These are phyloP conservation scores for Xiphophorus couchianus DNA, from an alignment of 2,113 vertebrate species.

Conservation along the genomic window DNA sequence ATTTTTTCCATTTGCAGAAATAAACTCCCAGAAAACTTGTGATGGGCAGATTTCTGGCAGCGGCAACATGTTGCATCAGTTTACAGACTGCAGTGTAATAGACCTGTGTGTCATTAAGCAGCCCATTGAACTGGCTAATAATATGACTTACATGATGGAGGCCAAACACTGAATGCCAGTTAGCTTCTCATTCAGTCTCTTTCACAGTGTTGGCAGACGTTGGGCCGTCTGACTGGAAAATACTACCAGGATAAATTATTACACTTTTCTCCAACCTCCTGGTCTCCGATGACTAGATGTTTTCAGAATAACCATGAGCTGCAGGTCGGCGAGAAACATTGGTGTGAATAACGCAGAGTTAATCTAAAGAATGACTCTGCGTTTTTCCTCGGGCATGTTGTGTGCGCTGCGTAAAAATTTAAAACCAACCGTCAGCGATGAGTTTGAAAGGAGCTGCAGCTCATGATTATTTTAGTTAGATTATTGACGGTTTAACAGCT, in stretches of 20 bases:
- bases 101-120: slow-evolving; percentile 75
- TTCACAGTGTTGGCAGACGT: slow-evolving; percentile 45
- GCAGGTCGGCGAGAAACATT: background rate
- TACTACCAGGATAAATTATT: slow-evolving; percentile 19
- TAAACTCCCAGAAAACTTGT: slow-evolving; percentile 50
- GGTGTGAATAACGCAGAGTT: background rate
- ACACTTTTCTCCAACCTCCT: slow-evolving; percentile 17
- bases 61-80: slow-evolving; percentile 54
- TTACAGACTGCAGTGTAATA: slow-evolving; percentile 75
- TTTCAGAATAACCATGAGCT: background rate
- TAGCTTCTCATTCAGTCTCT: slow-evolving; percentile 41
- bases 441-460: background rate
- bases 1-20: slow-evolving; percentile 3
- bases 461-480: no score
- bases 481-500: no score
- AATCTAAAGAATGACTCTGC: no score
- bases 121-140: slow-evolving; percentile 77
- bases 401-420: background rate
- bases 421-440: background rate
- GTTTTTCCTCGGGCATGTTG: background rate
- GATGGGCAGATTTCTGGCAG: slow-evolving; percentile 66
- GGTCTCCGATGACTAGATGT: slow-evolving; percentile 26
- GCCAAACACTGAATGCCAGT: slow-evolving; percentile 44
- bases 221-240: slow-evolving; percentile 17
- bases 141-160: slow-evolving; percentile 71